Evolutionary conservation across 2,113 vertebrate genomes (phyloP).

Genomic region (Clinocottus analis): DNA sequence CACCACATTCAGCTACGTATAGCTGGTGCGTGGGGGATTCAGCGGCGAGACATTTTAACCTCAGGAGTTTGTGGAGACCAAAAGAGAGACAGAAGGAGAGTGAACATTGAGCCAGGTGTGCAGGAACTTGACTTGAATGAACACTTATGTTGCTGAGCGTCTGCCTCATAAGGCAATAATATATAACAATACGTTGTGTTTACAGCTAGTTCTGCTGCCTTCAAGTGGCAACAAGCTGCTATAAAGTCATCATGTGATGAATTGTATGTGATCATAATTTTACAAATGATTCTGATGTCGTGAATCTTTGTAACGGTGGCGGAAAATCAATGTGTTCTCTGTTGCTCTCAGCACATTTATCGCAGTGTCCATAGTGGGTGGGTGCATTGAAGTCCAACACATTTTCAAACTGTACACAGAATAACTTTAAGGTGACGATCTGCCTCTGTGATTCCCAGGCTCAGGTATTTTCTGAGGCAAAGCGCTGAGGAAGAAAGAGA

Average conservation of each 20-base stretch:
- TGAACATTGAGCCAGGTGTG: neutral
- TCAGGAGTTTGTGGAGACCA: neutral
- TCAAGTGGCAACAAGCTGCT: neutral
- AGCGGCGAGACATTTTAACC: too few species aligned
- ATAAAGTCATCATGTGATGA: neutral
- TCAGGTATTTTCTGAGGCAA: slow-evolving; percentile 32
- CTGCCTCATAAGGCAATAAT: neutral
- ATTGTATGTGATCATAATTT: neutral
- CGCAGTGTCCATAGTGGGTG: neutral
- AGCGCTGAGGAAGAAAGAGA: slow-evolving; percentile 30
- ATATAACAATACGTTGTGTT: neutral
- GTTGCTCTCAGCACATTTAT: neutral
- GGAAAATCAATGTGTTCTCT: neutral
- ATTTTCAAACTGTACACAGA: neutral
- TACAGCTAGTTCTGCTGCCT: neutral
- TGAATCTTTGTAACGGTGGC: neutral
- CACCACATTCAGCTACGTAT: neutral
- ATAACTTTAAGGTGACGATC: slow-evolving; percentile 11
- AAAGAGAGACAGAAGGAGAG: neutral
- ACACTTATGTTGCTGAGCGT: neutral
- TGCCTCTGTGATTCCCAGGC: neutral
- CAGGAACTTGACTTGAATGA: neutral
- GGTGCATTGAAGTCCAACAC: neutral
- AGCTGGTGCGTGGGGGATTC: neutral
- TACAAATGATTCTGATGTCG: neutral